phyloP scores from a whole-genome alignment of 2,888 invertebrate species.

The Neoascia interrupta region DNA sequence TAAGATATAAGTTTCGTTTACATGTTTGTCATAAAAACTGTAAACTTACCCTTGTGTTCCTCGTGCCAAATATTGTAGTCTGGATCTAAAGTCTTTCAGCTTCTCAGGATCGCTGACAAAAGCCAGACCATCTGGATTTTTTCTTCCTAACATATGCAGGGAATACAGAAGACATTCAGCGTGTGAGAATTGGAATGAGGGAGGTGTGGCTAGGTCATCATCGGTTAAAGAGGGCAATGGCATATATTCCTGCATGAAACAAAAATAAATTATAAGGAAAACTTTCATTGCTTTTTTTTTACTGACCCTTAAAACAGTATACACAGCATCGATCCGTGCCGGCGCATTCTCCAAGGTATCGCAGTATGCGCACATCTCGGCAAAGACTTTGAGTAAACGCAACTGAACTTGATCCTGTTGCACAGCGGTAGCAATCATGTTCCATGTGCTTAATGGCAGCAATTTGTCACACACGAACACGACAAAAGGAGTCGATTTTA shows the following conservation, averaged over 20 bases:
- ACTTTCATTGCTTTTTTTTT: too few relatives aligned
- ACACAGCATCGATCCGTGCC: slow-evolving; percentile 87
- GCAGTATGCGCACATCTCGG: slow-evolving; percentile 89
- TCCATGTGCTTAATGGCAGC: slow-evolving; percentile 85
- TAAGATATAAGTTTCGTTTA: not conserved
- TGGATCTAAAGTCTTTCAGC: slow-evolving; percentile 91
- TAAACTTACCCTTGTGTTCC: slow-evolving; percentile 89
- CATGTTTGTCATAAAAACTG: not conserved
- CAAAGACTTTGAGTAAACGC: slow-evolving; percentile 91
- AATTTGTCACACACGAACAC: slow-evolving; percentile 92
- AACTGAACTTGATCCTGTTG: slow-evolving; percentile 85
- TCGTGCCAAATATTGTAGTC: slow-evolving; percentile 95
- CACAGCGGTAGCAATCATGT: slow-evolving; percentile 83
- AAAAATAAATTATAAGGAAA: too few relatives aligned
- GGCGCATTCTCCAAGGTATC: slow-evolving; percentile 88
- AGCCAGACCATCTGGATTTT: slow-evolving; percentile 87
- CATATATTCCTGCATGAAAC: slow-evolving; percentile 87
- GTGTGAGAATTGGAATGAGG: slow-evolving; percentile 94
- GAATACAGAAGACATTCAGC: slow-evolving; percentile 94
- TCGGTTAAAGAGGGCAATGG: slow-evolving; percentile 90
- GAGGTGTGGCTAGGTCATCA: slow-evolving; percentile 82
- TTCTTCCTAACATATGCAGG: slow-evolving; percentile 88
- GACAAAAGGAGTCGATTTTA: slow-evolving; percentile 91
- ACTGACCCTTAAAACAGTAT: slow-evolving; percentile 88
- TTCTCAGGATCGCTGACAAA: slow-evolving; percentile 85